Conservation (phyloP, 2,888 invertebrate genomes). For the Maniola hyperantus region DNA sequence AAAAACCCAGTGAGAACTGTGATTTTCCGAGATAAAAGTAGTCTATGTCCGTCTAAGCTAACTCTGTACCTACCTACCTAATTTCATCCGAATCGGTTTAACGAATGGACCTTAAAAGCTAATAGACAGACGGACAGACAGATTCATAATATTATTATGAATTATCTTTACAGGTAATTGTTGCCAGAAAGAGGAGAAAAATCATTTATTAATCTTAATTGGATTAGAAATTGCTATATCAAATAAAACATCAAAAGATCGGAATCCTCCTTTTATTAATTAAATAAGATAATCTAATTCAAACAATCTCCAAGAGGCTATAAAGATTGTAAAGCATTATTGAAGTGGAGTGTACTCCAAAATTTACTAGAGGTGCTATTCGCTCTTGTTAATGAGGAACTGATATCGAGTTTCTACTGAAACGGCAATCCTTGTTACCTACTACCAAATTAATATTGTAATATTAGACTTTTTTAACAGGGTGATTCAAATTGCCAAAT, state of each 20-base stretch:
- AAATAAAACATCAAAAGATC: constrained; percentile 1
- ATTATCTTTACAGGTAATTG: neutral
- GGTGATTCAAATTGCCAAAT: neutral
- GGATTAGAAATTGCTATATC: neutral
- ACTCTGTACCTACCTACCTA: too few relatives aligned
- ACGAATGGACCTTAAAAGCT: too few relatives aligned
- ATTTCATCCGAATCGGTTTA: too few relatives aligned
- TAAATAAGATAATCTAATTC: constrained; percentile 16
- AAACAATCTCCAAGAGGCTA: constrained; percentile 19
- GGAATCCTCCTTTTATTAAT: constrained; percentile 10
- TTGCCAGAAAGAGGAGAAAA: neutral
- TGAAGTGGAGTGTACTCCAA: constrained; percentile 25
- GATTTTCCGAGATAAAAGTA: too few relatives aligned
- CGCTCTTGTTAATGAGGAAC: constrained; percentile 31
- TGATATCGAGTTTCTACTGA: constrained; percentile 29
- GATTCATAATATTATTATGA: too few relatives aligned
- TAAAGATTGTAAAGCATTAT: constrained; percentile 16
- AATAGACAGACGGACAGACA: too few relatives aligned
- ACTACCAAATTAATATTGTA: constrained; percentile 26
- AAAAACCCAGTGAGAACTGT: too few relatives aligned
- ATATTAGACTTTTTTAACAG: constrained; percentile 1
- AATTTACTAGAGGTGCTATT: constrained; percentile 24
- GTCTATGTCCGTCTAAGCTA: too few relatives aligned
- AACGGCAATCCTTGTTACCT: constrained; percentile 26
- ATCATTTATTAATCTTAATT: neutral